Conservation (phyloP, 2,888 invertebrate species). For the Pheosia tremula region DNA sequence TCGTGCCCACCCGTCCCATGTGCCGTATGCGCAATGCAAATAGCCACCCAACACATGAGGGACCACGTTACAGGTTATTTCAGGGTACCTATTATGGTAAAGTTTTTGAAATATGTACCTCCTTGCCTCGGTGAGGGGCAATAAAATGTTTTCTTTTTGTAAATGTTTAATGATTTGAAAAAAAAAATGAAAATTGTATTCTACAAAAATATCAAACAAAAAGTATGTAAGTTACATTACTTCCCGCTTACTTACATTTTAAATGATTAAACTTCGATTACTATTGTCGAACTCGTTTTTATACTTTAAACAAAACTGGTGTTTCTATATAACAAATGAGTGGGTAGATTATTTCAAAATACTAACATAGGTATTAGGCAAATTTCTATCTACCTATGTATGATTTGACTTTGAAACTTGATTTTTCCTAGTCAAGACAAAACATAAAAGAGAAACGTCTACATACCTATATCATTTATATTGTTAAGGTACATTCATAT, state of each 20-base stretch:
- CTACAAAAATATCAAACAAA: neutral
- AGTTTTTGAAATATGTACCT: constrained; percentile 52
- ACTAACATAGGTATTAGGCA: too few species aligned
- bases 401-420: constrained; percentile 11
- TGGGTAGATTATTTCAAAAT: too few species aligned
- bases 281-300: too few species aligned
- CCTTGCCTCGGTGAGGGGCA: constrained; percentile 27
- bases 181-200: neutral
- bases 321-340: too few species aligned
- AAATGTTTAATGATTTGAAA: neutral
- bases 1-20: constrained; percentile 41
- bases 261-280: too few species aligned
- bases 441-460: neutral
- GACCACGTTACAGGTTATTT: constrained; percentile 63
- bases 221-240: too few species aligned
- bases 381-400: too few species aligned
- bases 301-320: too few species aligned
- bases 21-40: constrained; percentile 50
- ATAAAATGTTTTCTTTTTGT: constrained; percentile 10
- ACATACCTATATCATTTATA: neutral
- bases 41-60: constrained; percentile 60
- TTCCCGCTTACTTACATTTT: too few species aligned
- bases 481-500: too few species aligned
- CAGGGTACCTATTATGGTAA: constrained; percentile 55
- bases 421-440: constrained; percentile 2